Percentiles rank a stretch among this genome's conserved stretches.
Conservation (phyloP, 2,888 invertebrate genomes). For the Chromoteleia sp. region DNA sequence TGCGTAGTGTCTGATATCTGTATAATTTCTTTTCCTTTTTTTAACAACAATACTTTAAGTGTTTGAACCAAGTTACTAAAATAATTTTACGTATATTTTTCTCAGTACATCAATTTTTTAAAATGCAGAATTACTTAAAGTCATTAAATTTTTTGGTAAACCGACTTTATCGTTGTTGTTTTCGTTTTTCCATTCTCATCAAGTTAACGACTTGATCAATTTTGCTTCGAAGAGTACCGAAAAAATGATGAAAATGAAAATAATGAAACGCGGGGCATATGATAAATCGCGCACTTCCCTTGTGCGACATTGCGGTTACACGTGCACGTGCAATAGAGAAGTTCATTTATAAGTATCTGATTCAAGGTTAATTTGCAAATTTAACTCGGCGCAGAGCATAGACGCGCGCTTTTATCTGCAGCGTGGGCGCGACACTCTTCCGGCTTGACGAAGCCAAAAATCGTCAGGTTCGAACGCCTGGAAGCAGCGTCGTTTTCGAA, state of each 20-base stretch:
- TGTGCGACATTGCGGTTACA: slow-evolving; percentile 58
- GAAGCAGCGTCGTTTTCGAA: slow-evolving; percentile 26
- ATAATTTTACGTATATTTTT: too few relatives aligned
- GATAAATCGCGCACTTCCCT: slow-evolving; percentile 31
- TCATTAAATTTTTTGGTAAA: too few relatives aligned
- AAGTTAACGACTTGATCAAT: slow-evolving; percentile 17
- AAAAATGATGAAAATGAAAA: slow-evolving; percentile 24
- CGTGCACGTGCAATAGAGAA: slow-evolving; percentile 66
- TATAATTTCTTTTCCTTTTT: too few relatives aligned
- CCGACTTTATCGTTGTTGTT: too few relatives aligned
- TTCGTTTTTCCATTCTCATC: background rate
- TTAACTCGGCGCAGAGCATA: slow-evolving; percentile 61
- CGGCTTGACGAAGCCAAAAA: slow-evolving; percentile 62
- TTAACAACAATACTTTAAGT: too few relatives aligned
- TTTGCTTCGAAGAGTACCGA: slow-evolving; percentile 1
- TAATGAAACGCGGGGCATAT: slow-evolving; percentile 35
- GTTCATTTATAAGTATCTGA: slow-evolving; percentile 69
- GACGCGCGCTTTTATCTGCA: slow-evolving; percentile 58
- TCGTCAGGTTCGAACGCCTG: background rate
- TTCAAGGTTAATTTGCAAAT: slow-evolving; percentile 71
- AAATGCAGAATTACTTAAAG: too few relatives aligned
- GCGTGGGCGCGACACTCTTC: slow-evolving; percentile 49
- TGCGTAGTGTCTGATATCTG: too few relatives aligned
- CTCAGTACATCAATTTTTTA: too few relatives aligned
- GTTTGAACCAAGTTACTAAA: too few relatives aligned